Percentiles rank a stretch among this genome's conserved stretches.
phyloP scores from a whole-genome alignment of 53 echinoderm and acorn worm species.

The Holothuria leucospilota region DNA sequence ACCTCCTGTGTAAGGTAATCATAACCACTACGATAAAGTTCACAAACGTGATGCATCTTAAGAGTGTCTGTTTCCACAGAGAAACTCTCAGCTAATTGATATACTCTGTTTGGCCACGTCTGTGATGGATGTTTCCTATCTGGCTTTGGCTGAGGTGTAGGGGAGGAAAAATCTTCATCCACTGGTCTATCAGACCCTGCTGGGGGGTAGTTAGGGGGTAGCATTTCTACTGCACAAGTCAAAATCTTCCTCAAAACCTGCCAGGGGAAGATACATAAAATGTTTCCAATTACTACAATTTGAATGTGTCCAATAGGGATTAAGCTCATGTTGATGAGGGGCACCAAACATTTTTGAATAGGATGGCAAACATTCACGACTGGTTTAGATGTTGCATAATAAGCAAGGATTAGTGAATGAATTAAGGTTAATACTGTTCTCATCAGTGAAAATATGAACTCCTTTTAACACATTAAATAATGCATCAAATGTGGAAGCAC shows the following conservation, averaged over 20 bases:
- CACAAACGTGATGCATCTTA: slow-evolving; percentile 89
- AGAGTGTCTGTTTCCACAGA: slow-evolving; percentile 76
- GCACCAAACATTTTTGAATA: no score
- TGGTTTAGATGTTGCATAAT: no score
- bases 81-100: slow-evolving; percentile 80
- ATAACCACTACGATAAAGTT: slow-evolving; percentile 94
- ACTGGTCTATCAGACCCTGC: slow-evolving; percentile 18
- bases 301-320: no score
- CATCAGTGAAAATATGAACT: no score
- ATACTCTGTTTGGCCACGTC: slow-evolving; percentile 75
- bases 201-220: slow-evolving; percentile 72
- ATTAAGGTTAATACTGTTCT: no score
- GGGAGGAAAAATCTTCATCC: slow-evolving; percentile 46
- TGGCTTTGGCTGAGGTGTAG: slow-evolving; percentile 32
- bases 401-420: no score
- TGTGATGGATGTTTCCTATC: slow-evolving; percentile 71
- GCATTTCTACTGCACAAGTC: slow-evolving; percentile 68
- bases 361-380: no score
- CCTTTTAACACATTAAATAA: no score
- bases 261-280: neutral
- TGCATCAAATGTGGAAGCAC: neutral
- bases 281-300: neutral
- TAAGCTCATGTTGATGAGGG: no score
- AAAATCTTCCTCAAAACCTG: slow-evolving; percentile 82
- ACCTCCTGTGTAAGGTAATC: slow-evolving; percentile 94